phyloP scores from a whole-genome alignment of 2,113 vertebrate genomes.

The Spizaetus ornatus region DNA sequence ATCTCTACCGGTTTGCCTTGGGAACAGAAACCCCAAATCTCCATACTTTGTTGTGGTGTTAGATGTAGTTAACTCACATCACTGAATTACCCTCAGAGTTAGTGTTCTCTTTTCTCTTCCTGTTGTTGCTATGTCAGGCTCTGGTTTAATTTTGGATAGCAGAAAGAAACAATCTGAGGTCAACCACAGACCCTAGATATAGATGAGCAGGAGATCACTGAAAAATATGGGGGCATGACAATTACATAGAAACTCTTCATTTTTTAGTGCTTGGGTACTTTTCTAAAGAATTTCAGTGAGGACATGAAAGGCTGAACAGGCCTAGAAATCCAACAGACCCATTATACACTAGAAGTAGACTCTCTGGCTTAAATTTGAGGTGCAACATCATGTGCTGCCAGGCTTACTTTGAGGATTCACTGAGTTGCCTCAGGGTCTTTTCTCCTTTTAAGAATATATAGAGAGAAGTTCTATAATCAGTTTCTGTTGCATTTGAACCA shows the following conservation, averaged over 20 bases:
- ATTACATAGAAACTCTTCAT: background rate
- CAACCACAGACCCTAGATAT: background rate
- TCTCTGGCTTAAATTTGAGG: background rate
- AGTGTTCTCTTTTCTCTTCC: background rate
- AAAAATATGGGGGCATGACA: background rate
- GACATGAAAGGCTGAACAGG: background rate
- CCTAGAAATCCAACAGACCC: background rate
- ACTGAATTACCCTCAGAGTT: background rate
- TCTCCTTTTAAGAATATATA: constrained; percentile 11
- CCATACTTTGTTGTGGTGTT: background rate
- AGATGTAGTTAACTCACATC: background rate
- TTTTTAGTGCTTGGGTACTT: background rate
- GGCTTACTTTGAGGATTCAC: background rate
- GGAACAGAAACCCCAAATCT: background rate
- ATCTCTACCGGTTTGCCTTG: background rate
- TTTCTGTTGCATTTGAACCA: constrained; percentile 25
- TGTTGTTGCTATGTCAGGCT: background rate
- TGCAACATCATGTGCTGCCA: background rate
- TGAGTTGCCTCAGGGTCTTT: background rate
- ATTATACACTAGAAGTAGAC: background rate
- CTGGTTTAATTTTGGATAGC: background rate
- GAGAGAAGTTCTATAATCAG: background rate
- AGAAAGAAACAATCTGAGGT: background rate
- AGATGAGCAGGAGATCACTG: background rate
- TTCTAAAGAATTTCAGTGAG: background rate